Evolutionary conservation across 2,888 invertebrate genomes (phyloP), one percentile per base, ranked within the genome.

Genomic region (Apodemia hepburni): DNA sequence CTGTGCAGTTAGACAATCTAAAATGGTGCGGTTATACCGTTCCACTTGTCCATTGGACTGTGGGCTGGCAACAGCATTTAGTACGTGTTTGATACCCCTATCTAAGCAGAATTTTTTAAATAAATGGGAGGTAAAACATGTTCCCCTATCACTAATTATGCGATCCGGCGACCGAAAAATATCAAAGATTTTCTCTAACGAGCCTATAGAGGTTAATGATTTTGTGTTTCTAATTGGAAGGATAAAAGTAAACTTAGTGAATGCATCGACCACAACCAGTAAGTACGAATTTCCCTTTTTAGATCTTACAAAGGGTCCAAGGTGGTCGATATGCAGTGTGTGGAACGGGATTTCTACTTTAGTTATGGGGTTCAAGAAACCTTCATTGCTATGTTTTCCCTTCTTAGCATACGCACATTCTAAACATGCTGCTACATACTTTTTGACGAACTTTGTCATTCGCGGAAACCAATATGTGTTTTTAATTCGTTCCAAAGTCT

Each of bases 241-340:
- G 11, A 64, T 27, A n/a, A 63, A 57, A 1, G 58, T 38, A 54
- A 65, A 68, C 47, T 67, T 66, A 0, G 68, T 65, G 47, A 64
- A 68, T 3, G 60, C 65, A 45, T 70, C 68, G 7, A 68, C 58
- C 1, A 67, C 47, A 0, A 61, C 63, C 4, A 70, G 58, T 1
- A 68, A 2, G 59, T 69, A 58, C 1, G 60, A 58, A 59, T 67
- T 59, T 0, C 68, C 66, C 18, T 47, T 42, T 11, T 63, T 68
- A 4, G 84, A 85, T 68, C 84, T 96, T 65, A 60, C 60, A 29
- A 70, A 70, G 22, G 70, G 68, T 15, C 67, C 66, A n/a, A 70
- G 61, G 60, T 70, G 68, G 58, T 70, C 68, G 3, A 67, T n/a
- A 33, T 70, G 70, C 0, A 70, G 3, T 0, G 67, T 68, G 11